Conservation (phyloP, 2,888 invertebrate species). For the Tiliacea aurago region DNA sequence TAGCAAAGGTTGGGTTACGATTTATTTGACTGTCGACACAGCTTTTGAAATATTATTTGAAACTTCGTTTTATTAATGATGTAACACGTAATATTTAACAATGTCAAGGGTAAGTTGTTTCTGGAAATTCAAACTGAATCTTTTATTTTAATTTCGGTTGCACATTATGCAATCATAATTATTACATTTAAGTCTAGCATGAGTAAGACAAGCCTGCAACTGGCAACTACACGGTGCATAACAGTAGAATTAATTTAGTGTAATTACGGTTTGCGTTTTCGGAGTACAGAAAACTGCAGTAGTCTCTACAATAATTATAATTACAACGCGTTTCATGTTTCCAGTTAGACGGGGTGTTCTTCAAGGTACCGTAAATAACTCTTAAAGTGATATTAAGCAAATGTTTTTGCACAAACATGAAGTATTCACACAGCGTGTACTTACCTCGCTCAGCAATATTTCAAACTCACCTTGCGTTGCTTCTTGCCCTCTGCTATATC, state of each 20-base stretch:
- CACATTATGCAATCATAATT: conserved; percentile 9
- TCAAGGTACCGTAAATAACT: conserved; percentile 41
- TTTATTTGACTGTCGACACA: conserved; percentile 65
- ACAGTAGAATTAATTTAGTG: conserved; percentile 54
- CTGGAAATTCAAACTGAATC: neutral
- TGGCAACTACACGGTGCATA: conserved; percentile 50
- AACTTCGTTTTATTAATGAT: conserved; percentile 69
- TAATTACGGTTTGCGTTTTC: conserved; percentile 53
- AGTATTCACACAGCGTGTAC: conserved; percentile 70
- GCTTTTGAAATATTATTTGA: conserved; percentile 61
- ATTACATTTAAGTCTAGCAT: conserved; percentile 40
- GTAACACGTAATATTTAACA: conserved; percentile 66
- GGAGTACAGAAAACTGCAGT: conserved; percentile 50
- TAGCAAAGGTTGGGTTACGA: conserved; percentile 68
- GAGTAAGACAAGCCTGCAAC: conserved; percentile 47
- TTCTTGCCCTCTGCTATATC: conserved; percentile 77
- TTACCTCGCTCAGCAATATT: conserved; percentile 73
- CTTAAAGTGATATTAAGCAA: conserved; percentile 51
- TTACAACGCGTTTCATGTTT: conserved; percentile 44
- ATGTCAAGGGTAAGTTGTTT: conserved; percentile 23
- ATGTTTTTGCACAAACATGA: conserved; percentile 64
- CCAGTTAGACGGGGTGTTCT: conserved; percentile 34
- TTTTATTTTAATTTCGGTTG: conserved; percentile 3
- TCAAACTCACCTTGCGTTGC: conserved; percentile 77
- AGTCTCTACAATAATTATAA: conserved; percentile 42